Base-by-base conservation (phyloP, 2,113 vertebrate species). In the Eulemur rufifrons region DNA sequence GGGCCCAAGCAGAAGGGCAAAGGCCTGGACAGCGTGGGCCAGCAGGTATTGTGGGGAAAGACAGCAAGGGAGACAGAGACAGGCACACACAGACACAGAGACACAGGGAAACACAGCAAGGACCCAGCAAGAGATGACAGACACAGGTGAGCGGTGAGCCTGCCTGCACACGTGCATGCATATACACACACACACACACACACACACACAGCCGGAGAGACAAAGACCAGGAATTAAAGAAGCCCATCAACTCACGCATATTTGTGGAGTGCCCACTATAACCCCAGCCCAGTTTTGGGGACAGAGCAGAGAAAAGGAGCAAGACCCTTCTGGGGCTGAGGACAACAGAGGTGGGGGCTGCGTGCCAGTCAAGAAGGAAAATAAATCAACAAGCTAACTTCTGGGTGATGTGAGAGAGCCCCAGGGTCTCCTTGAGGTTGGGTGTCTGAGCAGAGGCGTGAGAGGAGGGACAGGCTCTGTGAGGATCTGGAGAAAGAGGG, bases 1-100 rank as follows among this genome's bases (percentile, higher is more conserved):
- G 77, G 83, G 97, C 92, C 69, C 8, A 2, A 84, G 78, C 89
- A 54, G 63, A 91, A 97, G 98, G 96, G 97, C 97, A 94, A 93
- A 97, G 97, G 97, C 91, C 73, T 8, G 5, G 78, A 20, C 56
- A 54, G 52, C 18, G 7, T 25, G 12, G 56, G 61, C 77, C 15
- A 10, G 59, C 34, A 81, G 25, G 54, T 50, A n/a, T 47, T 3
- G 34, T 3, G 56, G 37, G 71, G 68, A 42, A 21, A 50, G n/a
- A 32, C 66, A 27, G 37, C 2, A 5, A 68, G 4, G 56, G 4
- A 91, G 34, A 32, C 11, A 42, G 34, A 42, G 29, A 27, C 56
- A 25, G 8, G 54, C 52, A 45, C 12, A 32, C 4, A 21, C 59
- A 66, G 32, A 39, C 39, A 34, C 34, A 27, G 13, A 66, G 29